Percentiles rank a stretch among this genome's conserved stretches.
These are phyloP conservation scores for Zosterops hypoxanthus DNA, from an alignment of 2,113 vertebrate genomes.

Conservation along the genomic window DNA sequence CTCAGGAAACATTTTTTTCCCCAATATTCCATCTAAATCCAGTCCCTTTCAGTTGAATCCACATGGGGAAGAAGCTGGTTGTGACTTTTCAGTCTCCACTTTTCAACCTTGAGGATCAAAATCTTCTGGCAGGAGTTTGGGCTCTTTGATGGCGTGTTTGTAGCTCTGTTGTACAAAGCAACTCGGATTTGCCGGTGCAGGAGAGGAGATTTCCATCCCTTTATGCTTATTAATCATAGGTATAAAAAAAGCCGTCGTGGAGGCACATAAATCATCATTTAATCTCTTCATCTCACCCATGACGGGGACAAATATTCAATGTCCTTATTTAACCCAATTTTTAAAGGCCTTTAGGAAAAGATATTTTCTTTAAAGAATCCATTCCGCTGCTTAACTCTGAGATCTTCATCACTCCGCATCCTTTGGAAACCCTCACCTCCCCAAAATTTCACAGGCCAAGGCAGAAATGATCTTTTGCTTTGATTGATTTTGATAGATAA, in stretches of 20 bases:
- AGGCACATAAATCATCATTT: not conserved
- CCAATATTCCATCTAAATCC: not conserved
- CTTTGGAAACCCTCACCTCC: not conserved
- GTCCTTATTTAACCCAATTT: not conserved
- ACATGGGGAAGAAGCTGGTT: not conserved
- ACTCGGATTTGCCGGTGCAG: not conserved
- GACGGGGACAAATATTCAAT: not conserved
- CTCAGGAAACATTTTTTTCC: too few relatives aligned
- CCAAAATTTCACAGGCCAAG: not conserved
- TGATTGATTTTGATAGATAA: not conserved
- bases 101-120: not conserved
- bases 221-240: not conserved
- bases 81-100: not conserved
- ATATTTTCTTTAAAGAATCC: not conserved
- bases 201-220: not conserved
- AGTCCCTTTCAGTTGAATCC: not conserved
- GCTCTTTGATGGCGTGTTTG: not conserved
- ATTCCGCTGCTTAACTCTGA: not conserved
- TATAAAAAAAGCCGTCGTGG: not conserved
- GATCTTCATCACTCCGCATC: not conserved
- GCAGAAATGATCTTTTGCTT: not conserved
- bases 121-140: not conserved
- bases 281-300: not conserved
- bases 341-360: not conserved
- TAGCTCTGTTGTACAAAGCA: not conserved